phyloP scores from a whole-genome alignment of 2,797 vertebrate species.

The Liasis olivaceus region DNA sequence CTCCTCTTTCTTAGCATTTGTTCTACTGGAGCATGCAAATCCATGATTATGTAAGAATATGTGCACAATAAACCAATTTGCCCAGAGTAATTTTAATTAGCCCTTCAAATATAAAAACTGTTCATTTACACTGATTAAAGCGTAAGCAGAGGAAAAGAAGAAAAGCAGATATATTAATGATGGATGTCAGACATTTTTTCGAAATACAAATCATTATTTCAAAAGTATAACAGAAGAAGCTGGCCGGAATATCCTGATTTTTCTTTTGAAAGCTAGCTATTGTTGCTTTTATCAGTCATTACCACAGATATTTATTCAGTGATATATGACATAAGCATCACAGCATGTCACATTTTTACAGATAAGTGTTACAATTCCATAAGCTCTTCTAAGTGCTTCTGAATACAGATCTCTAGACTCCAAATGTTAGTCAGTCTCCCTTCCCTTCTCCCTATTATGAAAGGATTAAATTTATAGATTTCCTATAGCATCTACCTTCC shows the following conservation, averaged over 20 bases:
- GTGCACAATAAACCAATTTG: neutral
- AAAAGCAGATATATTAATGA: neutral
- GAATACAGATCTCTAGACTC: neutral
- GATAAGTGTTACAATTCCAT: neutral
- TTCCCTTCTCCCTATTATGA: neutral
- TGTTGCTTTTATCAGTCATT: neutral
- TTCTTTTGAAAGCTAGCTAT: neutral
- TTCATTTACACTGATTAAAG: neutral
- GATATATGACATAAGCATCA: neutral
- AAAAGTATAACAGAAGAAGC: neutral
- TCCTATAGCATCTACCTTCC: neutral
- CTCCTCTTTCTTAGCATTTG: neutral
- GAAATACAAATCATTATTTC: neutral
- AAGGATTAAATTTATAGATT: neutral
- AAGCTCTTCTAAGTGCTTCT: neutral
- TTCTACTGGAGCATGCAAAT: conserved; percentile 3
- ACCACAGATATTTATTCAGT: neutral
- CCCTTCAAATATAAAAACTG: neutral
- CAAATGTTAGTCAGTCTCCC: neutral
- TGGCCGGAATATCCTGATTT: neutral
- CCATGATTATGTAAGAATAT: neutral
- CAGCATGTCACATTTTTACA: conserved; percentile 7
- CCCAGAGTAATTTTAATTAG: neutral
- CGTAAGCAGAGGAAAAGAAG: neutral
- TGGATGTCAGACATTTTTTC: neutral